Evolutionary conservation across 53 echinoderm and acorn worm genomes (phyloP), one percentile per base, ranked within the genome.

Genomic region (Actinopyga echinites): DNA sequence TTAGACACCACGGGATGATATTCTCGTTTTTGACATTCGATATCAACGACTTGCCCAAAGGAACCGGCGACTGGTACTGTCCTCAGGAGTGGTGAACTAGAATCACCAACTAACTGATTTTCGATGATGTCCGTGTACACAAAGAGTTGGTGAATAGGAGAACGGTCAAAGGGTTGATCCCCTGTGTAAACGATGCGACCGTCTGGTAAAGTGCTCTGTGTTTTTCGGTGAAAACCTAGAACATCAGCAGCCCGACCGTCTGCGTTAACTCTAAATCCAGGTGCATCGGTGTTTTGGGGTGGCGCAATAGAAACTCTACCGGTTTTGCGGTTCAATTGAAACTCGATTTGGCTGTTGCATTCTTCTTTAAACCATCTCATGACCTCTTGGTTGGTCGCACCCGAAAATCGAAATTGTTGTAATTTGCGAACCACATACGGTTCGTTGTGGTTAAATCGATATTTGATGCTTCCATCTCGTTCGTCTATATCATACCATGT

Each of bases 61-160:
- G 61, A 44, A 2, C 40, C 69, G 1, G 83, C 60, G 21, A 65
- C 56, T 4, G 83, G 64, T 7, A 93, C 83, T 59, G 83, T 86
- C 13, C 84, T 49, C 56, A 93, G 75, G 17, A 89, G 35, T 8
- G 93, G 92, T 2, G 81, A 87, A 21, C 73, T 65, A 0, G 65
- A 56, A 42, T 93, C 93, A 1, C 93, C 93, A 6, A 93, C 93
- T 23, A 71, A 59, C 54, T 93, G 89, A 40, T 80, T 62, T 38
- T 90, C 80, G 0, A 86, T 68, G 22, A 93, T 84, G 63, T 92
- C 89, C 8, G 93, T 84, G 63, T 90, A 93, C 8, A 90, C 82
- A 42, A 85, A 89, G 30, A 90, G 29, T 60, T 60, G 60, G 29
- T 60, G 24, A 29, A 60, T 60, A 17, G 42, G 66, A 15, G 35